Percentiles rank a stretch among this genome's conserved stretches.
Conservation (phyloP, 2,113 vertebrate genomes). For the Ochotona curzoniae region DNA sequence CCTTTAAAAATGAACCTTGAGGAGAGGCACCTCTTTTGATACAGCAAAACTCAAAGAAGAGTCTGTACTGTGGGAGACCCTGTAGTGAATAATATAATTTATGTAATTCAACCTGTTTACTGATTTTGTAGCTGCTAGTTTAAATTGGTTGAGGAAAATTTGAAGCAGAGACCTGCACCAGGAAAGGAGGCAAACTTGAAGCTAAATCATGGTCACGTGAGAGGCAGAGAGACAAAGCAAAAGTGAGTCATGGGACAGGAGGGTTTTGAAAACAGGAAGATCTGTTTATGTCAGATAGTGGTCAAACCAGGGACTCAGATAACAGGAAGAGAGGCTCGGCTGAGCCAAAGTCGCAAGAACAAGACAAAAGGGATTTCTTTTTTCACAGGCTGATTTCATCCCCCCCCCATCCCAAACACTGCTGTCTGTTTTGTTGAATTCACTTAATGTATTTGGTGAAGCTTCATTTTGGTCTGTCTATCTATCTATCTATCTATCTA, state of each 20-base stretch:
- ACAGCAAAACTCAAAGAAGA: background rate
- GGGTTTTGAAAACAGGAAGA: background rate
- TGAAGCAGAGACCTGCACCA: background rate
- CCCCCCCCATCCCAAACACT: background rate
- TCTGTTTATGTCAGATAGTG: background rate
- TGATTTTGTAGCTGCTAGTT: background rate
- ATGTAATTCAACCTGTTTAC: background rate
- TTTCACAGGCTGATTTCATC: constrained; percentile 20
- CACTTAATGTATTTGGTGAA: background rate
- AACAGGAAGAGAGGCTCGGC: background rate
- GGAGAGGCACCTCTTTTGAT: background rate
- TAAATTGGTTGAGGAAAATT: background rate
- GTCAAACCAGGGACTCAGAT: constrained; percentile 32
- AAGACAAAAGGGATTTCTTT: background rate
- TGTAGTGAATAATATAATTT: background rate
- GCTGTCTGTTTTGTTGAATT: constrained; percentile 27
- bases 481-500: no score
- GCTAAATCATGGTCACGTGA: background rate
- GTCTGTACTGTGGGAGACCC: background rate
- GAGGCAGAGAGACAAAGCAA: background rate
- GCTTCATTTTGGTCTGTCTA: background rate
- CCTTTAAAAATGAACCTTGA: constrained; percentile 10
- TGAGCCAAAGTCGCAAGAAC: background rate
- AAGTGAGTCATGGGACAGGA: background rate
- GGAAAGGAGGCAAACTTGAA: background rate